Percentiles rank a stretch among this genome's conserved stretches.
These are phyloP conservation scores for Chloroclysta siterata DNA, from an alignment of 2,888 invertebrate genomes.

Conservation along the genomic window DNA sequence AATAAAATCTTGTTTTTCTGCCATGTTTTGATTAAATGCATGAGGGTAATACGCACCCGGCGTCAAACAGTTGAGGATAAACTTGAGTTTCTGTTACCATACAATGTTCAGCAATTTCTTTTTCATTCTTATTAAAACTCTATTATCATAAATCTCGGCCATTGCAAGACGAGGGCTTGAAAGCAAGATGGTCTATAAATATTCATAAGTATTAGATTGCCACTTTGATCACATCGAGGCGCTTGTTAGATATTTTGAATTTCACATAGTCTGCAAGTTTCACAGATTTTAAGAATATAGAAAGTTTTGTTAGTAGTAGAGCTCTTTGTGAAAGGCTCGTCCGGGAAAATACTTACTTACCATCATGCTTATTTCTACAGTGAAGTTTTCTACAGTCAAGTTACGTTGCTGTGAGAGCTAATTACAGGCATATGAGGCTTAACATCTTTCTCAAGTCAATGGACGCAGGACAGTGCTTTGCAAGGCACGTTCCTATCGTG, in stretches of 20 bases:
- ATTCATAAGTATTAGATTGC: slow-evolving; percentile 33
- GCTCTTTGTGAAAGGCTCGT: too few species aligned
- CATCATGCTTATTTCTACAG: too few species aligned
- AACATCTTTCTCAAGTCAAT: too few species aligned
- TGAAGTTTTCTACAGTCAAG: too few species aligned
- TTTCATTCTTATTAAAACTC: slow-evolving; percentile 29
- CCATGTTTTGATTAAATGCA: slow-evolving; percentile 15
- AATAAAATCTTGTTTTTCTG: slow-evolving; percentile 19
- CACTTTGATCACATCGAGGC: slow-evolving; percentile 28
- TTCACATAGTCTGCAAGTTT: slow-evolving; percentile 13
- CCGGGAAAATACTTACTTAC: too few species aligned
- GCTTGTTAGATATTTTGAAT: slow-evolving; percentile 21
- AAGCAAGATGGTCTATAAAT: slow-evolving; percentile 26
- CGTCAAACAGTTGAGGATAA: slow-evolving; percentile 24
- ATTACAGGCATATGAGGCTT: too few species aligned
- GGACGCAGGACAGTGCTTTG: too few species aligned
- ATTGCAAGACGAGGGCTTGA: slow-evolving; percentile 17
- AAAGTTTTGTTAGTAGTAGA: too few species aligned
- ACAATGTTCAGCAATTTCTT: slow-evolving; percentile 17
- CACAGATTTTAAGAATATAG: too few species aligned
- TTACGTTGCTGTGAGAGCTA: too few species aligned
- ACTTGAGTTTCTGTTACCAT: background rate
- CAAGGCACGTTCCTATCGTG: too few species aligned
- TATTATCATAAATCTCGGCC: slow-evolving; percentile 25
- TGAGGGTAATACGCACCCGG: slow-evolving; percentile 14